Base-by-base conservation (phyloP, 2,888 invertebrate species). In the Stenchaetothrips biformis region DNA sequence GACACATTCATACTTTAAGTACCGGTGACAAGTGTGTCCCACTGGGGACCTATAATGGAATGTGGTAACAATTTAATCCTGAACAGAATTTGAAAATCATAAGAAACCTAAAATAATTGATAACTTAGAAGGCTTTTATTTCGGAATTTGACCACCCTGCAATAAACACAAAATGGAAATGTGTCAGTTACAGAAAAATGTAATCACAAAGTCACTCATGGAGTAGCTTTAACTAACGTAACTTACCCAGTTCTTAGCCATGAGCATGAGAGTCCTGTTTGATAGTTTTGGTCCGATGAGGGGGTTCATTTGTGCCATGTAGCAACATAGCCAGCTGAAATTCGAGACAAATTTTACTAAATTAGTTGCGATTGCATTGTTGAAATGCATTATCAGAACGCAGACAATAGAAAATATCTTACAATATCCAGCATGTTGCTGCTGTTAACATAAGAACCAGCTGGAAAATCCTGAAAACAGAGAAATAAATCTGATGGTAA, bases 291-390 rank as follows among this genome's bases (percentile, higher is more conserved):
- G 96, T 48, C 96, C 96, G 83, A 96, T 92, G 80, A 96, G 88
- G 0, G 96, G 96, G 88, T 96, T 96, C 95, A 96, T 95, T 88
- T 96, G 96, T 7, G 95, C 93, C 92, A 96, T 92, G 86, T 96
- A 96, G 83, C 95, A 95, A 85, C 95, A 95, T 83, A 96, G 88
- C 96, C 96, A 96, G 88, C 94, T 94, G 88, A 79, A 88, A 88
- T 83, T 83, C 80, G 82, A 82, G 77, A 78, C 78, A 78, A 13
- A 13, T 78, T 16, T 0, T 48, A 21, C 18, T 59, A 59, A 9
- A 47, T 62, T 37, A n/a, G 48, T 59, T 6, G 16, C n/a, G 13
- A 27, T 6, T 74, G 13, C 13, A 53, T 53, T 53, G 6, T 53
- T 53, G 59, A 11, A 59, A 8, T 0, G 47, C 48, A 27, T 37